These are phyloP conservation scores for Hylia prasina DNA, from an alignment of 2,113 vertebrate genomes.

Conservation along the genomic window DNA sequence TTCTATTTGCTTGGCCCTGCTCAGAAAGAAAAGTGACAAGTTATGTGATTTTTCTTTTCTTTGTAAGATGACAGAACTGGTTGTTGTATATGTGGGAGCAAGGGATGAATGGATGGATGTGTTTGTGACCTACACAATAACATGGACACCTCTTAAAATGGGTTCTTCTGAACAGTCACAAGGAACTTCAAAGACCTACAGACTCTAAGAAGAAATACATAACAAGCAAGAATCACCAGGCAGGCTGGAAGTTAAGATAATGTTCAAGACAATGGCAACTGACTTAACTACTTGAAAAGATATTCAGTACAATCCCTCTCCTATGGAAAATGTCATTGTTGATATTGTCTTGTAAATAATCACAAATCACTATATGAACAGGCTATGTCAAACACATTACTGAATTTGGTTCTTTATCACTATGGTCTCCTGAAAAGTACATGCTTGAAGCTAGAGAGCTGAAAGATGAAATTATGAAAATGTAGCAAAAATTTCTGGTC, in stretches of 20 bases:
- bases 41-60: background rate
- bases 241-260: background rate
- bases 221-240: background rate
- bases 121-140: background rate
- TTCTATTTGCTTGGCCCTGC: background rate
- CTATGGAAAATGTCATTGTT: background rate
- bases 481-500: background rate
- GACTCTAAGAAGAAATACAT: background rate
- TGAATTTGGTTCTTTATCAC: background rate
- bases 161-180: background rate
- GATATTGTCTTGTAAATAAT: background rate
- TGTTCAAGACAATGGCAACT: background rate
- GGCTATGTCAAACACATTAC: background rate
- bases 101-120: background rate
- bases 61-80: background rate
- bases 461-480: background rate
- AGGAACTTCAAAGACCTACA: background rate
- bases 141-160: background rate
- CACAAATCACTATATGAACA: background rate
- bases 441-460: background rate
- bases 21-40: background rate
- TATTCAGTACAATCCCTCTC: background rate
- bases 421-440: background rate
- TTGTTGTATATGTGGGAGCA: fast-evolving
- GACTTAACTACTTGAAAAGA: background rate